These are phyloP conservation scores for Sebastes schlegelii DNA, from an alignment of 2,113 vertebrate species.

Conservation along the genomic window DNA sequence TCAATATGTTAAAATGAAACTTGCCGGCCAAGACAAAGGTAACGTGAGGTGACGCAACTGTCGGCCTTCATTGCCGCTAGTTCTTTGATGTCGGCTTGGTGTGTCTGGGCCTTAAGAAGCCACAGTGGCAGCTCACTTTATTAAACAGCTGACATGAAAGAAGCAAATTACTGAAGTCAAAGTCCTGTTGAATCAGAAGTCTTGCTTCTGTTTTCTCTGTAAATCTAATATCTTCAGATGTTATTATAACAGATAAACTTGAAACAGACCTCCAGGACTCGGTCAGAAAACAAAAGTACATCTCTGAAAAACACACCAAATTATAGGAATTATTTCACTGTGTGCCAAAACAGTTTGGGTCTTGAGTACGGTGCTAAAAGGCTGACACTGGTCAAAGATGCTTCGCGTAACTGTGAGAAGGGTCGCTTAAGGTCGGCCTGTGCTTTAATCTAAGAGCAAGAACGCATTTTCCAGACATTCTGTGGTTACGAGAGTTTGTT, in stretches of 20 bases:
- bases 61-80: no score
- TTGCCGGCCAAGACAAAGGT: no score
- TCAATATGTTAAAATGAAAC: no score
- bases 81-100: no score
- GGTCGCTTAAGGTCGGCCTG: slow-evolving; percentile 11
- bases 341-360: slow-evolving; percentile 7
- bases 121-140: slow-evolving; percentile 9
- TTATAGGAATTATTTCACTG: slow-evolving; percentile 2
- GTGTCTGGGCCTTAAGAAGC: not conserved
- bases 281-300: not conserved
- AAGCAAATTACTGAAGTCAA: slow-evolving; percentile 26
- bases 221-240: not conserved
- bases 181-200: not conserved
- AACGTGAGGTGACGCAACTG: no score
- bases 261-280: slow-evolving; percentile 29
- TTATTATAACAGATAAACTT: slow-evolving; percentile 21
- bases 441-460: not conserved
- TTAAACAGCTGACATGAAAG: slow-evolving; percentile 10
- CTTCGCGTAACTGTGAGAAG: slow-evolving; percentile 34
- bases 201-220: slow-evolving; percentile 3
- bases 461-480: not conserved
- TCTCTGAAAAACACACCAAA: slow-evolving; percentile 7
- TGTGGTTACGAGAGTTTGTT: not conserved
- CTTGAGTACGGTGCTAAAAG: slow-evolving; percentile 4
- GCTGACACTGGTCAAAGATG: slow-evolving; percentile 1